Evolutionary conservation across 2,888 invertebrate species (phyloP), one percentile per base, ranked within the genome.

Genomic region (Lapara coniferarum): DNA sequence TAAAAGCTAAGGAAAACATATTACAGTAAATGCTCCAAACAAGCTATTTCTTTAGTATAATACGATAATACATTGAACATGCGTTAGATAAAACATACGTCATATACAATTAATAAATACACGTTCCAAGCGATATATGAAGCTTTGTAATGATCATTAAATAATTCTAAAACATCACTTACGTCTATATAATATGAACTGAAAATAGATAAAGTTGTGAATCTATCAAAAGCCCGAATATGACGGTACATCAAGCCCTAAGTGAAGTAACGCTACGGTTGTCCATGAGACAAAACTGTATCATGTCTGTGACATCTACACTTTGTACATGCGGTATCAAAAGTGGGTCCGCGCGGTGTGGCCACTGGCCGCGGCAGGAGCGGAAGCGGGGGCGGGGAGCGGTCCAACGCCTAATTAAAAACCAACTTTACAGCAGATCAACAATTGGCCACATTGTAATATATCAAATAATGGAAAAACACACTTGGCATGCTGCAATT

Each of bases 291-390:
- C 85, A 83, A 81, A 81, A 85, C 82, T 76, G 78, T 78, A 79
- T 71, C 77, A 82, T 83, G 85, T 83, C 85, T 82, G 85, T 83
- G 86, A 87, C 85, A 84, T 84, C 86, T 88, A 88, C 85, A 82
- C 82, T 87, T 85, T 89, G 88, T 89, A 90, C 87, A 87, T 80
- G 88, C 85, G 82, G 85, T 85, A 88, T 83, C 81, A 83, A 85
- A 87, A 84, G 49, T 37, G 44, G 56, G 16, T 30, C 72, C 56
- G 44, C 30, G 57, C 56, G 10, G 16, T 44, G 66, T 70, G 16
- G 2, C 55, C 19, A 37, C 37, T 12, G 10, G 19, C 3, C 55
- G 55, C 6, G 16, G 19, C n/a, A 16, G 2, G 37, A 16, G 53
- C 4, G 56, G 58, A 37, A 44, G 49, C 58, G 46, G 19, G 49